phyloP scores from a whole-genome alignment of 2,797 vertebrate genomes.

The Choloepus didactylus region DNA sequence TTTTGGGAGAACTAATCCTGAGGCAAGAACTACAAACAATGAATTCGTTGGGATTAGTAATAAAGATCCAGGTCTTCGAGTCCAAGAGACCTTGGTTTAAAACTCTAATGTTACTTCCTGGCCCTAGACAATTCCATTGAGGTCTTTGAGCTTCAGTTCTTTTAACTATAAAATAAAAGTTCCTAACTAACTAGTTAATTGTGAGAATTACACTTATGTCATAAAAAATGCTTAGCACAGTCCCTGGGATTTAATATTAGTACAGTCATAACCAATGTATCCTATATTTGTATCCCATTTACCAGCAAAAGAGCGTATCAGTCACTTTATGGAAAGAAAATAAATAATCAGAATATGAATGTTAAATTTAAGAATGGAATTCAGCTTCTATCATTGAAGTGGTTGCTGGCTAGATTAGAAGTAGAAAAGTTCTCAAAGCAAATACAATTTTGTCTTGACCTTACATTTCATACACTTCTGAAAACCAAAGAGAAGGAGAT shows the following conservation, averaged over 20 bases:
- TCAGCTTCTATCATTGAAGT: background rate
- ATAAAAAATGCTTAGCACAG: background rate
- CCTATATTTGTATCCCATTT: background rate
- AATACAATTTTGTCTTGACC: background rate
- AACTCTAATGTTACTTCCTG: background rate
- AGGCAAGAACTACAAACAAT: background rate
- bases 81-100: background rate
- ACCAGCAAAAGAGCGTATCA: background rate
- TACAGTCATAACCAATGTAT: background rate
- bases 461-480: background rate
- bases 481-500: background rate
- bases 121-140: background rate
- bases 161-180: background rate
- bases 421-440: background rate
- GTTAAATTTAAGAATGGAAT: background rate
- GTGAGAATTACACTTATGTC: slow-evolving; percentile 5
- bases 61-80: background rate
- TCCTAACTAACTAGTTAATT: background rate
- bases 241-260: background rate
- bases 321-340: background rate
- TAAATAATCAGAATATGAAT: background rate
- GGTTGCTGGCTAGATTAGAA: background rate
- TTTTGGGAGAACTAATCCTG: background rate
- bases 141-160: background rate
- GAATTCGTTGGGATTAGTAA: background rate